These are phyloP conservation scores for Anthophora plumipes DNA, from an alignment of 2,888 invertebrate genomes.

Conservation along the genomic window DNA sequence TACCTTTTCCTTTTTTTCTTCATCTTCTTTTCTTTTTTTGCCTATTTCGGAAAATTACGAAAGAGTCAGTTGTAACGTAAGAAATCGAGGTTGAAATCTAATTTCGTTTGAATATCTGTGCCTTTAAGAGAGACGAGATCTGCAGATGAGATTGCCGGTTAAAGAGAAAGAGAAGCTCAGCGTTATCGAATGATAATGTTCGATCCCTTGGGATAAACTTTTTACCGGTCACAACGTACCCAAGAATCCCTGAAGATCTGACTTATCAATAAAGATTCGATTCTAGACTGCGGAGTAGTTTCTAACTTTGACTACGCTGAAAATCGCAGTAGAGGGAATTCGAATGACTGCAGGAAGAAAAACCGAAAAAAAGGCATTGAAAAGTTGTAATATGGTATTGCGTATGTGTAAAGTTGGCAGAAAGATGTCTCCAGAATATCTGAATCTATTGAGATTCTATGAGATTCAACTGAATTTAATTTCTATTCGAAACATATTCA, in stretches of 20 bases:
- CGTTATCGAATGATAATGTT: background rate
- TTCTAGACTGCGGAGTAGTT: background rate
- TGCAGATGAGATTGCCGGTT: background rate
- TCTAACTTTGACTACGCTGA: background rate
- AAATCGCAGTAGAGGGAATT: background rate
- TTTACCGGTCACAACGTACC: background rate
- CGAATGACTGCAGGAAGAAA: background rate
- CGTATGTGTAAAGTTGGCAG: background rate
- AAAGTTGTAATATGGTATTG: background rate
- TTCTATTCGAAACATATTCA: too few species aligned
- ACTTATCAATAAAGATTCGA: conserved; percentile 4
- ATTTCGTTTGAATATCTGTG: too few species aligned
- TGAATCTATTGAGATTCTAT: too few species aligned
- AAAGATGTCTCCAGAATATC: too few species aligned
- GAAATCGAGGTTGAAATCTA: background rate
- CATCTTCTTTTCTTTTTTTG: too few species aligned
- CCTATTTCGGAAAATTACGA: too few species aligned
- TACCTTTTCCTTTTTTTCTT: too few species aligned
- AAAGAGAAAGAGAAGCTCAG: background rate
- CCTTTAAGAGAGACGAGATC: background rate
- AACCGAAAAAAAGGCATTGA: background rate
- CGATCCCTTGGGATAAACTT: background rate
- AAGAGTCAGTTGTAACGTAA: background rate
- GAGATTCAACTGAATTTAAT: too few species aligned
- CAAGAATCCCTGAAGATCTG: background rate